Evolutionary conservation across 2,888 invertebrate genomes (phyloP).

Genomic region (Lasioglossum pauxillum): DNA sequence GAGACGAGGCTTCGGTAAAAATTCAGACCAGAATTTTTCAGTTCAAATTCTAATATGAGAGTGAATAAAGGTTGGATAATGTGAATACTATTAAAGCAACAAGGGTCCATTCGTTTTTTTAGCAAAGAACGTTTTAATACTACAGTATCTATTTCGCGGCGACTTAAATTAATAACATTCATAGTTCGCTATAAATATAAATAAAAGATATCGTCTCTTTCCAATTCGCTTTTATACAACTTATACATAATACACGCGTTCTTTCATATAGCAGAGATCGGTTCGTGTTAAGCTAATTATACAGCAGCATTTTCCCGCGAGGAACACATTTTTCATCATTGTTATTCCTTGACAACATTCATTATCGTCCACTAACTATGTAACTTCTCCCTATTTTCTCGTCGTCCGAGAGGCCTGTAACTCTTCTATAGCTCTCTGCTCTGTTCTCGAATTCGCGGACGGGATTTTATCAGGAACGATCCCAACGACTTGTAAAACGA

Average conservation of each 20-base stretch:
- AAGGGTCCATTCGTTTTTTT: slow-evolving; percentile 43
- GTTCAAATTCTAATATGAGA: neutral
- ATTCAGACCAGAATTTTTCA: neutral
- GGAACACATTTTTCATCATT: neutral
- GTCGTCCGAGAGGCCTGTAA: too few species aligned
- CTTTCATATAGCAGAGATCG: slow-evolving; percentile 3
- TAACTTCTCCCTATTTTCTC: too few species aligned
- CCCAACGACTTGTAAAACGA: neutral
- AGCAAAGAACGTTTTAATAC: slow-evolving; percentile 72
- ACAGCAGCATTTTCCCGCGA: neutral
- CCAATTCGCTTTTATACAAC: slow-evolving; percentile 35
- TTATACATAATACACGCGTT: slow-evolving; percentile 22
- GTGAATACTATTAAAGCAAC: slow-evolving; percentile 4
- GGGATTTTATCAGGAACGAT: neutral
- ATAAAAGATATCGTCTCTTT: slow-evolving; percentile 52
- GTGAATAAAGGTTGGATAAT: neutral
- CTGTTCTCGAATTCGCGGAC: neutral
- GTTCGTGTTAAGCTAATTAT: slow-evolving; percentile 2
- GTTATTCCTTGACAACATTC: neutral
- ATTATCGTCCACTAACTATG: neutral
- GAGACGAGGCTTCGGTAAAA: neutral
- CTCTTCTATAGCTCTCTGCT: too few species aligned
- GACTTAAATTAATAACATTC: slow-evolving; percentile 74
- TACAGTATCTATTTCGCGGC: slow-evolving; percentile 58
- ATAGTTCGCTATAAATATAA: slow-evolving; percentile 74